Evolutionary conservation across 2,113 vertebrate species (phyloP), one percentile per base, ranked within the genome.

Genomic region (Anser cygnoides): DNA sequence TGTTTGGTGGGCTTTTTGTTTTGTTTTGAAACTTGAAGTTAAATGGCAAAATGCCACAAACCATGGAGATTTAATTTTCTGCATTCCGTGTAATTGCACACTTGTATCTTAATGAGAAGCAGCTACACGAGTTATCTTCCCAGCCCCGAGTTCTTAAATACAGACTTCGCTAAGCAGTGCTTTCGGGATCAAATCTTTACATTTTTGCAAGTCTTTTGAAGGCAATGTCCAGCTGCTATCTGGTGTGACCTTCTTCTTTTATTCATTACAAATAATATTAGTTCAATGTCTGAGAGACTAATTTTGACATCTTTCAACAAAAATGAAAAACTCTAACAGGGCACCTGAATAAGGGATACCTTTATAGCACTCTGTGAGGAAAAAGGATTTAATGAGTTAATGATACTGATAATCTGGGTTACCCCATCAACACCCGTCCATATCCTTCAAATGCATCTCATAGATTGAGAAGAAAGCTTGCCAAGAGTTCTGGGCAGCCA

Each of bases 11-110:
- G 10, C 39, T 31, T 19, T 37, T 54, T 20, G 33, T 33, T 72
- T 66, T 46, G 54, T 52, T 50, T 31, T 5, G 46, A 25, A 61
- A 73, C 59, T 90, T 58, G 41, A 93, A 93, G 94, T 76, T 94
- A 93, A 84, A 94, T 90, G 89, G 94, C 83, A 86, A 71, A 92
- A 67, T 2, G 22, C 91, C 84, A 65, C 61, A 74, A 93, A 92
- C 31, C 72, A 84, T 6, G 33, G 83, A 95, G 86, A 90, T 92
- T 74, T 91, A 63, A 94, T 96, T 95, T 97, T 96, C 95, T 97
- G 83, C 88, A 55, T 86, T 94, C 88, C 46, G 9, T 89, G 89
- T 93, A 44, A 33, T 90, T 92, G 67, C 19, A 2, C 31, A 23
- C 41, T 94, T 88, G 44, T 71, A 23, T 81, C 86, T 71, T 92